These are phyloP conservation scores for Rhynchopsitta pachyrhyncha DNA, from an alignment of 2,113 vertebrate genomes.

Conservation along the genomic window DNA sequence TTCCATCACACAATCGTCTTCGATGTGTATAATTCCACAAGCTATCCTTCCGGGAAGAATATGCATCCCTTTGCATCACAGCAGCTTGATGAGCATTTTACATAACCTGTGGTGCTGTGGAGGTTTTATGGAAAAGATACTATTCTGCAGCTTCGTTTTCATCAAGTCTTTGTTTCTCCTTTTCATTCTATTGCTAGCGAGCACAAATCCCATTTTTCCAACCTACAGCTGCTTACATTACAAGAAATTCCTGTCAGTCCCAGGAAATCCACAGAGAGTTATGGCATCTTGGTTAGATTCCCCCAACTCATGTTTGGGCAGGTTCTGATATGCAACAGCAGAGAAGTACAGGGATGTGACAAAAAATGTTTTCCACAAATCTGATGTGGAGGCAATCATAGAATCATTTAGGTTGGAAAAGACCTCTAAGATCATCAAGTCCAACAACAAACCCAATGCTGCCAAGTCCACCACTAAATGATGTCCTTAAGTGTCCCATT, in stretches of 20 bases:
- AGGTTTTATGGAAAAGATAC: neutral
- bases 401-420: neutral
- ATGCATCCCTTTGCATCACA: neutral
- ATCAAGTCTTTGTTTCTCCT: neutral
- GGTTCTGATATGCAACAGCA: neutral
- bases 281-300: rapidly evolving
- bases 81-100: neutral
- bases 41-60: neutral
- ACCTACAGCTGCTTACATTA: neutral
- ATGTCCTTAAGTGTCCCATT: neutral
- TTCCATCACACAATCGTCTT: neutral
- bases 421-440: neutral
- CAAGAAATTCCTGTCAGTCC: neutral
- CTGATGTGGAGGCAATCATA: neutral
- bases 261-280: neutral
- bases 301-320: rapidly evolving
- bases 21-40: neutral
- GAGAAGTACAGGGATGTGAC: neutral
- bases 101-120: neutral
- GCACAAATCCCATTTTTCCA: neutral
- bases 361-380: neutral
- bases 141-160: neutral
- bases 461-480: neutral
- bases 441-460: neutral
- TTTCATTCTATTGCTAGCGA: neutral